phyloP scores from a whole-genome alignment of 2,113 vertebrate genomes.

The Mirza zaza region DNA sequence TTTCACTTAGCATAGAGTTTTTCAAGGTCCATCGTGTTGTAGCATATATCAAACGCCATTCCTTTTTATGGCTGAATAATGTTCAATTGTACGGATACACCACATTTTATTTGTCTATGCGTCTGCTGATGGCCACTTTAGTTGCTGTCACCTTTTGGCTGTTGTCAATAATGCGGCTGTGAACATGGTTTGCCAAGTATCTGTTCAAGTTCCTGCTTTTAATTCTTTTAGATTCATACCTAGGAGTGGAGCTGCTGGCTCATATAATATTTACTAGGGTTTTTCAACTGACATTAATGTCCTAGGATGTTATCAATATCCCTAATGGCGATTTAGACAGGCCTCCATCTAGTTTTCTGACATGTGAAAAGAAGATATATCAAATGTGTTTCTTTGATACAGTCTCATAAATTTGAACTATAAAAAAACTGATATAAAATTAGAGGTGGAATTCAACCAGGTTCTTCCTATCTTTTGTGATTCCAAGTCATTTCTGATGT shows the following conservation, averaged over 20 bases:
- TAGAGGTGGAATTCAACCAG: not conserved
- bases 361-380: not conserved
- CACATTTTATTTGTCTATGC: not conserved
- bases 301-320: not conserved
- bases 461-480: not conserved
- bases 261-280: not conserved
- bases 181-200: not conserved
- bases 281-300: not conserved
- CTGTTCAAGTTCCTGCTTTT: not conserved
- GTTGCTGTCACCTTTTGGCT: not conserved
- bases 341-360: not conserved
- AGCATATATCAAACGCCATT: not conserved
- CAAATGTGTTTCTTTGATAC: not conserved
- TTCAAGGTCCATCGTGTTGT: not conserved
- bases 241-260: not conserved
- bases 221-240: not conserved
- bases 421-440: not conserved
- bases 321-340: not conserved
- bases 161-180: not conserved
- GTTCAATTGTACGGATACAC: not conserved
- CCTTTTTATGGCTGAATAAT: not conserved
- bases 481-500: not conserved
- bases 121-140: not conserved
- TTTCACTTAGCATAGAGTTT: not conserved
- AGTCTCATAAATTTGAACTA: not conserved